These are phyloP conservation scores for Nezara viridula DNA, from an alignment of 2,888 invertebrate genomes.

Conservation along the genomic window DNA sequence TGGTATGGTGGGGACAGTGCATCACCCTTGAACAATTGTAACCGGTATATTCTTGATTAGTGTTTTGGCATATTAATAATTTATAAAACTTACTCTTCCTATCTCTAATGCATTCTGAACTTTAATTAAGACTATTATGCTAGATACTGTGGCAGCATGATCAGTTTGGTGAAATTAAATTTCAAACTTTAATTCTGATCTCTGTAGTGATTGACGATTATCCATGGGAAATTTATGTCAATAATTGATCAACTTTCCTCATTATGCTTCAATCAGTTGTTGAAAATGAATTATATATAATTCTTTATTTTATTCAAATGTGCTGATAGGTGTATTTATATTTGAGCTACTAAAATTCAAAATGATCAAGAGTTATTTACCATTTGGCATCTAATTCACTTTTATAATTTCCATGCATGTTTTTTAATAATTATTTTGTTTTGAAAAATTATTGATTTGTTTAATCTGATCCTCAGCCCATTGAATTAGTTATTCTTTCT, in stretches of 20 bases:
- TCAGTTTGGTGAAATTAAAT: neutral
- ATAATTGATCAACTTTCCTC: too few species aligned
- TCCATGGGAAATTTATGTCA: neutral
- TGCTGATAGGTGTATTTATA: too few species aligned
- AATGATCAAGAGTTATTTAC: too few species aligned
- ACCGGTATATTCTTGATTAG: neutral
- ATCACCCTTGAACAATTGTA: neutral
- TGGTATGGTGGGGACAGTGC: neutral
- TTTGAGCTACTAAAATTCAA: too few species aligned
- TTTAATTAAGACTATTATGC: neutral
- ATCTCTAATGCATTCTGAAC: neutral
- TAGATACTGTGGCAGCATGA: neutral
- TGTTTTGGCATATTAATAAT: neutral
- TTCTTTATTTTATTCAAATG: too few species aligned
- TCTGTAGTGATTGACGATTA: neutral
- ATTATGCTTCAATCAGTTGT: too few species aligned
- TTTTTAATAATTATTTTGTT: too few species aligned
- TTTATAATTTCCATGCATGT: neutral
- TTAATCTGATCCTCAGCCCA: neutral
- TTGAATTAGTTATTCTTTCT: neutral
- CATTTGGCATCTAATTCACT: too few species aligned
- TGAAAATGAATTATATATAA: too few species aligned
- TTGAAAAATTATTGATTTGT: neutral
- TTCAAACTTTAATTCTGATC: neutral
- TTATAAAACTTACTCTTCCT: neutral